Base-by-base conservation (phyloP, 2,797 vertebrate species). In the Euthynnus affinis region DNA sequence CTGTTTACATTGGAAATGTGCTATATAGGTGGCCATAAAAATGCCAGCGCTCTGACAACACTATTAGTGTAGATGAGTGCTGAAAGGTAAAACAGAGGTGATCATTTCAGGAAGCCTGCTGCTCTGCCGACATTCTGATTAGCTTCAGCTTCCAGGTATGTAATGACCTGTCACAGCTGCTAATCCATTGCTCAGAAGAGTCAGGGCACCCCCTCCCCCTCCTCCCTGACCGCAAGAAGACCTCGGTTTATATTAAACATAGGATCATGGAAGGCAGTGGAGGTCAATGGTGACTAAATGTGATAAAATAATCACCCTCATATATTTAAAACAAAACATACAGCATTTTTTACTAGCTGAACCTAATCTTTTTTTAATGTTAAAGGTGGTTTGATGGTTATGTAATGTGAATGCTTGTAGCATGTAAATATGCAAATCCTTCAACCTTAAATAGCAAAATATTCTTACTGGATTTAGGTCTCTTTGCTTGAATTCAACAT, bases 21-120 rank as follows among this genome's bases (percentile, higher is more conserved):
- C 63, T 34, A 44, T 76, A 81, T 42, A 14, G 70, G 72, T 72
- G 76, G 80, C 83, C 49, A 81, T 91, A 82, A 88, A 91, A 82
- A 84, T 63, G 84, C 46, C 90, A 80, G 32, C 6, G 0, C 71
- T 83, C 77, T 87, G 89, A 92, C 86, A 88, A 84, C 87, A 83
- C 78, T 83, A 89, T 91, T 89, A 93, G 91, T 59, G 82, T 82
- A 91, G 93, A 93, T 92, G 93, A 91, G 74, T 34, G 9, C 53
- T 85, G 75, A 82, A 85, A 75, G 74, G 72, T 90, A 88, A 91
- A 91, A 83, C 57, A 64, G 69, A 79, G 88, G 76, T 37, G 42
- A 91, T 92, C 60, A 76, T 87, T 86, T 88, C 80, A 79, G 72
- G 72, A 32, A 20, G 32, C 58, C 61, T 58, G 64, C 60, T 72